Evolutionary conservation across 2,113 vertebrate genomes (phyloP).

Genomic region (Takifugu bimaculatus): DNA sequence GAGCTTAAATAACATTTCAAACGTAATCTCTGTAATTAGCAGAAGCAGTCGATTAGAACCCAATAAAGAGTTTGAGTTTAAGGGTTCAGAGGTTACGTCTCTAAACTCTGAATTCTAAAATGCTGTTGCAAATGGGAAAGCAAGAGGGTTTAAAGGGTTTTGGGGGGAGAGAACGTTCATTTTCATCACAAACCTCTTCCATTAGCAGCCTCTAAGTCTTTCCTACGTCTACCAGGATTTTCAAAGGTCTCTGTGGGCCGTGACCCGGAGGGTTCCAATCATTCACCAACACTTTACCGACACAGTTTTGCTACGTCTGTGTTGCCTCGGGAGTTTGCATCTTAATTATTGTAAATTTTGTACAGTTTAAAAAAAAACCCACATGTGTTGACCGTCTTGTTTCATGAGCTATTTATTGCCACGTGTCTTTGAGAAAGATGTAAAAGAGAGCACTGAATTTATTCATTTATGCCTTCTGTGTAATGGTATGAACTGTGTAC

Average conservation of each 20-base stretch:
- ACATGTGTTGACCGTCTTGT: conserved; percentile 80
- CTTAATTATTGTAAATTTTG: conserved; percentile 88
- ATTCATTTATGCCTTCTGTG: conserved; percentile 89
- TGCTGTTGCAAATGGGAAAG: background rate
- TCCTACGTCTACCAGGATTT: background rate
- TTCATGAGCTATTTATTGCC: conserved; percentile 85
- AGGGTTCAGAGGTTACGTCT: no score
- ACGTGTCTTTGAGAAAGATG: conserved; percentile 83
- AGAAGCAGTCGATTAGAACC: background rate
- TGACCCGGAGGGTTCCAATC: conserved; percentile 12
- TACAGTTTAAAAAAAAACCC: conserved; percentile 79
- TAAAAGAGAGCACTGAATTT: conserved; percentile 78
- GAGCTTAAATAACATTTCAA: conserved; percentile 12
- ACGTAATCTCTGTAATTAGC: no score
- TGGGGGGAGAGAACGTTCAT: background rate
- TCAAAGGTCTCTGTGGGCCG: conserved; percentile 4
- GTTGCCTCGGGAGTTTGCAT: conserved; percentile 72
- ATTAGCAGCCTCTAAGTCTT: background rate
- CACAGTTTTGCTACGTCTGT: conserved; percentile 53
- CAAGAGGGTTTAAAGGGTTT: background rate
- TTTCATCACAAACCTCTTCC: conserved; percentile 10
- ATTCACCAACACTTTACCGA: conserved; percentile 19
- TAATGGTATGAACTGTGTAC: conserved; percentile 88
- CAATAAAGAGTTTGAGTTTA: background rate
- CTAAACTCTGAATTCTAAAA: no score